These are phyloP conservation scores for Helarctos malayanus DNA, from an alignment of 2,797 vertebrate species.

Conservation along the genomic window DNA sequence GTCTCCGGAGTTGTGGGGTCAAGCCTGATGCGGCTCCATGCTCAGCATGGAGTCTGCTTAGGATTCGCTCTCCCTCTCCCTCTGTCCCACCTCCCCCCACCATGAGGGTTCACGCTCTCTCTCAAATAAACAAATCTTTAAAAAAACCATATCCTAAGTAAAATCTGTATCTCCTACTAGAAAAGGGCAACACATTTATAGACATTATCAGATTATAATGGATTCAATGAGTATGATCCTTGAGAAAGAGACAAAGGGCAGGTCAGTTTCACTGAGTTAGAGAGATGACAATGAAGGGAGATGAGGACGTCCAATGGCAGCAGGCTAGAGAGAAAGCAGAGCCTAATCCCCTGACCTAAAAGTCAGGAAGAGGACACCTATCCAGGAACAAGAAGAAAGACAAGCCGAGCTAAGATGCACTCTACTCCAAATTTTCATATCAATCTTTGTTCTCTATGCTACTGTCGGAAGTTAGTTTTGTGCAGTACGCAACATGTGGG, in stretches of 20 bases:
- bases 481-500: not conserved
- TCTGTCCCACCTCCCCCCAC: not conserved
- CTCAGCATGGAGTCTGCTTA: not conserved
- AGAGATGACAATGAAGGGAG: not conserved
- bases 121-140: not conserved
- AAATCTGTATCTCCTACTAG: not conserved
- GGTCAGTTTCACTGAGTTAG: not conserved
- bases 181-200: not conserved
- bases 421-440: not conserved
- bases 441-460: not conserved
- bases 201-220: not conserved
- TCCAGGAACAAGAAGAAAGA: not conserved
- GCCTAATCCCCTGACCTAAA: not conserved
- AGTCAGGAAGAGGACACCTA: not conserved
- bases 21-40: not conserved
- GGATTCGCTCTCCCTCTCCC: not conserved
- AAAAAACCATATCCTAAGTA: not conserved
- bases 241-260: not conserved
- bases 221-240: not conserved
- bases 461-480: not conserved
- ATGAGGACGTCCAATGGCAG: not conserved
- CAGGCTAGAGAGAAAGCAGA: not conserved
- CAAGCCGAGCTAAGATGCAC: not conserved
- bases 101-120: not conserved
- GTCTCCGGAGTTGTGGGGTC: not conserved